Evolutionary conservation across 1,140 invertebrate species (phyloP).

Genomic region (Halyomorpha halys): DNA sequence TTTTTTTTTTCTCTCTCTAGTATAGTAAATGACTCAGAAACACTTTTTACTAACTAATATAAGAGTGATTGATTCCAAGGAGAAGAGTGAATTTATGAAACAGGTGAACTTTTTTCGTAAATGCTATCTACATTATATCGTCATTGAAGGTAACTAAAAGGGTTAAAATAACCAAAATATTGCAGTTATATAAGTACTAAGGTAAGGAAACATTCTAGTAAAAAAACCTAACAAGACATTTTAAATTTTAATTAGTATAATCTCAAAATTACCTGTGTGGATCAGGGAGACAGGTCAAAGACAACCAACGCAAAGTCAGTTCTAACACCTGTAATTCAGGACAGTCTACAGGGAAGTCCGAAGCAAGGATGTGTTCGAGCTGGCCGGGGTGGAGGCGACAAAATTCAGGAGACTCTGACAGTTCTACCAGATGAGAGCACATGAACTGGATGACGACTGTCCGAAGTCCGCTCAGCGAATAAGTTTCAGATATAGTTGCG

Average conservation of each 20-base stretch:
- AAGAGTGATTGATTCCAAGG: too few species aligned
- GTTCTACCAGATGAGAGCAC: constrained; percentile 49
- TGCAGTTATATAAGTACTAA: too few species aligned
- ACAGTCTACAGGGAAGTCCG: constrained; percentile 61
- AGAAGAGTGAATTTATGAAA: too few species aligned
- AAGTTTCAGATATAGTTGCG: constrained; percentile 56
- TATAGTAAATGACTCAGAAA: too few species aligned
- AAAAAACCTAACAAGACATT: background rate
- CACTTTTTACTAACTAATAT: too few species aligned
- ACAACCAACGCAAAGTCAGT: constrained; percentile 39
- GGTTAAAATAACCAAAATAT: too few species aligned
- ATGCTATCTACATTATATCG: too few species aligned
- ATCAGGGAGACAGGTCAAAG: background rate
- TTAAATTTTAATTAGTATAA: too few species aligned
- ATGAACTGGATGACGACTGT: constrained; percentile 54
- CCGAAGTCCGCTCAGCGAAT: constrained; percentile 47
- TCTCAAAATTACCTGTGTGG: background rate
- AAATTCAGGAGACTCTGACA: constrained; percentile 49
- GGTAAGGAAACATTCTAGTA: too few species aligned
- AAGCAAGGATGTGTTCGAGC: constrained; percentile 48
- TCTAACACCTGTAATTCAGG: constrained; percentile 50
- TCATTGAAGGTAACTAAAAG: too few species aligned
- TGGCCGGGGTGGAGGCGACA: constrained; percentile 47
- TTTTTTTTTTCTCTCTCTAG: too few species aligned
- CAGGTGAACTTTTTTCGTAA: too few species aligned